phyloP scores from a whole-genome alignment of 1,140 invertebrate species.

The Drosophila rhopaloa region DNA sequence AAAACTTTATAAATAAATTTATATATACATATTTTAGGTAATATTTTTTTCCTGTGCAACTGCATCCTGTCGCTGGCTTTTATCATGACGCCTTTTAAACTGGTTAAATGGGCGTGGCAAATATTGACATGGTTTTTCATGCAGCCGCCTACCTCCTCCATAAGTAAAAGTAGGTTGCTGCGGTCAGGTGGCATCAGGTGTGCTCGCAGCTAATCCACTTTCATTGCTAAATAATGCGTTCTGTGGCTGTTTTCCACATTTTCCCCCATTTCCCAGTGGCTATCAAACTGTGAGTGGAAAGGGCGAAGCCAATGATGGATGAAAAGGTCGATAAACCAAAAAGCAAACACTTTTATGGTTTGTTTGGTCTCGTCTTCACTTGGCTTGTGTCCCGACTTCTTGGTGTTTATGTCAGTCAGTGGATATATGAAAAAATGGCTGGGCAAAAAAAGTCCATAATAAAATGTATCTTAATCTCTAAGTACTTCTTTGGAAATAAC shows the following conservation, averaged over 20 bases:
- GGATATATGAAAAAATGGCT: background rate
- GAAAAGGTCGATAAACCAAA: conserved; percentile 55
- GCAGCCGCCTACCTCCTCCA: conserved; percentile 16
- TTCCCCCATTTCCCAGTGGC: conserved; percentile 3
- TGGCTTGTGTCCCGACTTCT: conserved; percentile 7
- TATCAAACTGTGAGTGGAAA: conserved; percentile 32
- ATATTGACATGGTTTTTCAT: conserved; percentile 71
- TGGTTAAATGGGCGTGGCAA: conserved; percentile 74
- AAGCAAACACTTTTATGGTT: conserved; percentile 75
- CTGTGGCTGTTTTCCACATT: conserved; percentile 46
- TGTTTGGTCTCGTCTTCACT: conserved; percentile 35
- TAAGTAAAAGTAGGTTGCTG: conserved; percentile 64
- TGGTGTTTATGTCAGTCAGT: conserved; percentile 7
- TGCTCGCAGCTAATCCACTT: conserved; percentile 68
- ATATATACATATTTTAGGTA: too few species aligned
- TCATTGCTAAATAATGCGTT: conserved; percentile 73
- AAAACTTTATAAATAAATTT: too few species aligned
- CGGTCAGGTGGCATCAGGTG: conserved; percentile 32
- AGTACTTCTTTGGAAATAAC: background rate
- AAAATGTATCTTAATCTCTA: conserved; percentile 9
- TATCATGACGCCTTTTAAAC: conserved; percentile 63
- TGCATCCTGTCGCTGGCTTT: conserved; percentile 42
- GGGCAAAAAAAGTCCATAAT: background rate
- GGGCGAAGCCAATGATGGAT: conserved; percentile 47
- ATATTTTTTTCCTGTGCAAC: background rate